Conservation (phyloP, 2,888 invertebrate species). For the Anthrax anthrax region DNA sequence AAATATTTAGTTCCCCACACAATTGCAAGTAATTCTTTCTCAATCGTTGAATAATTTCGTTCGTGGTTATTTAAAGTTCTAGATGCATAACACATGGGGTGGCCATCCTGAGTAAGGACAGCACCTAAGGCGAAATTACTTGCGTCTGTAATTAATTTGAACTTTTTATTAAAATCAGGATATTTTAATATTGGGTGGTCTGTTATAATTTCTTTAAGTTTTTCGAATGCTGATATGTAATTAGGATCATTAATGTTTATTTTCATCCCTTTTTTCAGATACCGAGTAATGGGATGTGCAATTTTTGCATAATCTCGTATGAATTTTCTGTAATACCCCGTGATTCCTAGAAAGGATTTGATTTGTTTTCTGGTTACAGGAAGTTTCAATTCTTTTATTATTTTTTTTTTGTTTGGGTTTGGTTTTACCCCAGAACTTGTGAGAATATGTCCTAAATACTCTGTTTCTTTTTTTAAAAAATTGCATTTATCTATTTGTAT, state of each 20-base stretch:
- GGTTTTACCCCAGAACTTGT: constrained; percentile 18
- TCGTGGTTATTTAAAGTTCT: not conserved
- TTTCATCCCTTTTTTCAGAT: constrained; percentile 1
- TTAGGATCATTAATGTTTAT: not conserved
- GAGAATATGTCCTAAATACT: constrained; percentile 16
- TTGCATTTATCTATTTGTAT: constrained; percentile 10
- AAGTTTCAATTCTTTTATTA: constrained; percentile 6
- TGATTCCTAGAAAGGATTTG: constrained; percentile 8
- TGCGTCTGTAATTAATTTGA: constrained; percentile 3
- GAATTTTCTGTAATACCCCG: constrained; percentile 7
- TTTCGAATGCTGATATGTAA: constrained; percentile 1
- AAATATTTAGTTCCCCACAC: not conserved
- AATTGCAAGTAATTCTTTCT: not conserved
- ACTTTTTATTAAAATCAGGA: constrained; percentile 2
- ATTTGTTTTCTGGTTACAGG: constrained; percentile 3
- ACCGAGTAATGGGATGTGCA: constrained; percentile 1
- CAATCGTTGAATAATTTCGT: not conserved
- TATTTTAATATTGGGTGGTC: constrained; percentile 1
- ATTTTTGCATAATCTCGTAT: constrained; percentile 2
- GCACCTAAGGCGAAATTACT: constrained; percentile 3
- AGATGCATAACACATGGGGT: not conserved
- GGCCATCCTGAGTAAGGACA: not conserved
- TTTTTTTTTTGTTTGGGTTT: constrained; percentile 16
- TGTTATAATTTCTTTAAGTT: constrained; percentile 10
- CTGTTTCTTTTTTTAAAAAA: constrained; percentile 7